phyloP scores from a whole-genome alignment of 2,888 invertebrate species.

The Unio delphinus region DNA sequence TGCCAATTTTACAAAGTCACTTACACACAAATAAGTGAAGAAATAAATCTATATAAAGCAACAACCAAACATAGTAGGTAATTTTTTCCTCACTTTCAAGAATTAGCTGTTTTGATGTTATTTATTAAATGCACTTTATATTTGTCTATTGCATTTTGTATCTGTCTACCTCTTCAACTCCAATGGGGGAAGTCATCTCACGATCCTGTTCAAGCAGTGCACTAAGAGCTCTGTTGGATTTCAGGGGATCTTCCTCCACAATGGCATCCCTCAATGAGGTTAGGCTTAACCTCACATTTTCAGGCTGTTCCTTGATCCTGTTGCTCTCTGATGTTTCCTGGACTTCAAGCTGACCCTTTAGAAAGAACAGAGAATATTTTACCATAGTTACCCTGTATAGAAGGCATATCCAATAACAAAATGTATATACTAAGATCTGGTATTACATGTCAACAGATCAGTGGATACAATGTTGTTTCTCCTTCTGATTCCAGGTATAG shows the following conservation, averaged over 20 bases:
- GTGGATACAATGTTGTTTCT: too few relatives aligned
- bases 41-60: too few relatives aligned
- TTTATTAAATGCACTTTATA: neutral
- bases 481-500: too few relatives aligned
- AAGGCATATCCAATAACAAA: too few relatives aligned
- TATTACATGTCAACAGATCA: too few relatives aligned
- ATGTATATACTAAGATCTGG: too few relatives aligned
- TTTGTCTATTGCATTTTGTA: neutral
- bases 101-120: neutral
- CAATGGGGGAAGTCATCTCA: conserved; percentile 47
- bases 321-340: conserved; percentile 42
- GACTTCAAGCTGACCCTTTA: conserved; percentile 53
- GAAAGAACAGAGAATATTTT: neutral
- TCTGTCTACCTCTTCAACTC: conserved; percentile 62
- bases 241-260: conserved; percentile 51
- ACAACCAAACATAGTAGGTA: too few relatives aligned
- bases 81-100: too few relatives aligned
- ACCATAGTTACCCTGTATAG: too few relatives aligned
- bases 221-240: conserved; percentile 57
- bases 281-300: conserved; percentile 32
- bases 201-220: conserved; percentile 54
- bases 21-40: too few relatives aligned
- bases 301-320: conserved; percentile 35
- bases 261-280: conserved; percentile 35
- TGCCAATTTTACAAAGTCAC: too few relatives aligned